These are phyloP conservation scores for Neelides folsomi DNA, from an alignment of 2,888 invertebrate species.

Conservation along the genomic window DNA sequence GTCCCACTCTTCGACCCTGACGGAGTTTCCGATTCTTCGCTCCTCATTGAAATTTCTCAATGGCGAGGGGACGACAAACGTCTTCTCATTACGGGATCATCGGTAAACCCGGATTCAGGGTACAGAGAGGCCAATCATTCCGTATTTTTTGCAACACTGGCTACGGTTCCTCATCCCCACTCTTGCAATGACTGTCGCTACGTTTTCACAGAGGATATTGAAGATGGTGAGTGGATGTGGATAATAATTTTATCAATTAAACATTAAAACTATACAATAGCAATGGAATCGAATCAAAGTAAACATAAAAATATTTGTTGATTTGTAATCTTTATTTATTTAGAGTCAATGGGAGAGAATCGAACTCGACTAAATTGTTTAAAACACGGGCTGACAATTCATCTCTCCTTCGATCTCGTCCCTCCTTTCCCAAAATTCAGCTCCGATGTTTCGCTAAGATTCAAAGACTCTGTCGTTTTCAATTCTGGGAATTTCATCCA, in stretches of 20 bases:
- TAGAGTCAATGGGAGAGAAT: constrained; percentile 36
- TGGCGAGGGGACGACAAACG: constrained; percentile 55
- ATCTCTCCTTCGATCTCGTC: constrained; percentile 82
- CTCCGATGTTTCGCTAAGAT: constrained; percentile 40
- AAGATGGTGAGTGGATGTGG: constrained; percentile 19
- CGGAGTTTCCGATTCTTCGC: constrained; percentile 39
- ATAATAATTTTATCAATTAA: too few species aligned
- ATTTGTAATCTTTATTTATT: too few species aligned
- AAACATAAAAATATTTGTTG: too few species aligned
- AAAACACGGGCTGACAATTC: constrained; percentile 78
- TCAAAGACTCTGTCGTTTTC: constrained; percentile 53
- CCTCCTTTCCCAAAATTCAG: constrained; percentile 65
- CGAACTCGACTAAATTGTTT: constrained; percentile 60
- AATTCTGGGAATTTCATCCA: constrained; percentile 76
- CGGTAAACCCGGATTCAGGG: constrained; percentile 14
- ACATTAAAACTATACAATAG: too few species aligned
- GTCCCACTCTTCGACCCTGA: constrained; percentile 47
- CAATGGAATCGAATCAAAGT: too few species aligned
- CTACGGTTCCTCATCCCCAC: constrained; percentile 21
- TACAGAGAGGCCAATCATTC: constrained; percentile 13
- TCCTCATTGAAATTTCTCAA: constrained; percentile 55
- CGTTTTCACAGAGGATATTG: constrained; percentile 20
- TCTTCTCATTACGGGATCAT: constrained; percentile 52
- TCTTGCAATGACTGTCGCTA: constrained; percentile 23
- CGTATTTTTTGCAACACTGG: constrained; percentile 20